Percentiles rank a stretch among this genome's conserved stretches.
phyloP scores from a whole-genome alignment of 2,888 invertebrate genomes.

The Melitaea athalia region DNA sequence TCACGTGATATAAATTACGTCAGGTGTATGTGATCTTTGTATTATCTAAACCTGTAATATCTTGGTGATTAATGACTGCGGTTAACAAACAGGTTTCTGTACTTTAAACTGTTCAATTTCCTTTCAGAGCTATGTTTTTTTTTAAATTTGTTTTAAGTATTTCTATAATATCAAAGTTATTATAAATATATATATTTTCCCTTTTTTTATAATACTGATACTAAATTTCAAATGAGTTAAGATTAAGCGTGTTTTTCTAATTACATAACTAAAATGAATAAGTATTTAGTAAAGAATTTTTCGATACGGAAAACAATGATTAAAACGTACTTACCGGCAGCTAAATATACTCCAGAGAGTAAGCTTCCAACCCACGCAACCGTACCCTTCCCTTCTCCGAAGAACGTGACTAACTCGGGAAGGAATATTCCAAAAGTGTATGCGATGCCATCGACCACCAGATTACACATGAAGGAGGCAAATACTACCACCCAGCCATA shows the following conservation, averaged over 20 bases:
- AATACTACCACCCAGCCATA: slow-evolving; percentile 97
- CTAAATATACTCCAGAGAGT: slow-evolving; percentile 96
- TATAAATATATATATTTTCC: no score
- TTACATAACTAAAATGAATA: not conserved
- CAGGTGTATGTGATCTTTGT: not conserved
- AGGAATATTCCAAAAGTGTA: slow-evolving; percentile 98
- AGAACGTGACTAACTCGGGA: slow-evolving; percentile 89
- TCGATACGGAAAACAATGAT: not conserved
- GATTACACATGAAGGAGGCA: slow-evolving; percentile 98
- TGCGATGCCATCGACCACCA: slow-evolving; percentile 99
- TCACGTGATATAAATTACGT: not conserved
- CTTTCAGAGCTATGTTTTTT: not conserved
- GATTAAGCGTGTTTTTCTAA: no score
- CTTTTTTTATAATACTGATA: no score
- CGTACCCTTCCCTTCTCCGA: slow-evolving; percentile 92
- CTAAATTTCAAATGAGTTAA: no score
- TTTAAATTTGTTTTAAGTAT: no score
- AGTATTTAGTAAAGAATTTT: not conserved
- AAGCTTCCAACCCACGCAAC: slow-evolving; percentile 97
- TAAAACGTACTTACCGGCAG: slow-evolving; percentile 86
- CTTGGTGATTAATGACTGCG: slow-evolving; percentile 11
- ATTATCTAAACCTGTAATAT: not conserved
- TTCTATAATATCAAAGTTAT: no score
- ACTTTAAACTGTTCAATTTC: not conserved
- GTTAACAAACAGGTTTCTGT: slow-evolving; percentile 1